phyloP scores from a whole-genome alignment of 2,797 vertebrate genomes.

The Takifugu ocellatus region DNA sequence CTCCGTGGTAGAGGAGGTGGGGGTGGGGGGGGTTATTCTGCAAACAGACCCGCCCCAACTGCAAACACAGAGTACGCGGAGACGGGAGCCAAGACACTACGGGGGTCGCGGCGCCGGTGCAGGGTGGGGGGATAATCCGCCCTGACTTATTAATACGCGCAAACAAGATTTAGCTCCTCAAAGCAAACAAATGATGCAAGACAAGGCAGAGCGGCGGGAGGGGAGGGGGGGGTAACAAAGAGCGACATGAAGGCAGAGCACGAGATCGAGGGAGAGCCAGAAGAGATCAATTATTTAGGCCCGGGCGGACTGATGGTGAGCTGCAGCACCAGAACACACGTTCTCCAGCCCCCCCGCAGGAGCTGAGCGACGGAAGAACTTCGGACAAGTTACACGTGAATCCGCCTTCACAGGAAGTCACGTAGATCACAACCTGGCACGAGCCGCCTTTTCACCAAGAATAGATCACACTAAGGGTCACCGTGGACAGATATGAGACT shows the following conservation, averaged over 20 bases:
- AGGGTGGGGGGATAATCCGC: constrained; percentile 57
- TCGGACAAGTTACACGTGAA: neutral
- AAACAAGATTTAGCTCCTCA: constrained; percentile 79
- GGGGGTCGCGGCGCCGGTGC: constrained; percentile 24
- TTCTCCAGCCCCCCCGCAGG: constrained; percentile 10
- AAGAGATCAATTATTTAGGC: constrained; percentile 65
- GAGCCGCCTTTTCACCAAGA: constrained; percentile 26
- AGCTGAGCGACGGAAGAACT: constrained; percentile 14
- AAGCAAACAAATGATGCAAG: constrained; percentile 76
- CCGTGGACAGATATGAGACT: constrained; percentile 69
- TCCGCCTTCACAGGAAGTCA: constrained; percentile 15
- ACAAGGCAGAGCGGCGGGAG: constrained; percentile 32
- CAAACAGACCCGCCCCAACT: constrained; percentile 63
- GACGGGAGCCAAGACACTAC: constrained; percentile 34
- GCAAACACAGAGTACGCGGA: constrained; percentile 59
- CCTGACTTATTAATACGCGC: constrained; percentile 75
- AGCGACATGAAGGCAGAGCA: constrained; percentile 28
- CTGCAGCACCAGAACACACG: constrained; percentile 10
- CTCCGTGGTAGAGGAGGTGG: constrained; percentile 40
- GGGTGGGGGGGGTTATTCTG: constrained; percentile 28
- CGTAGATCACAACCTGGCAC: constrained; percentile 33
- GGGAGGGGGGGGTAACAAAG: constrained; percentile 16
- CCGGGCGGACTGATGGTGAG: constrained; percentile 42
- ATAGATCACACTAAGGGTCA: constrained; percentile 59
- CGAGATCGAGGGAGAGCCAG: constrained; percentile 36